phyloP scores from a whole-genome alignment of 2,797 vertebrate genomes.

The Malurus splendens region DNA sequence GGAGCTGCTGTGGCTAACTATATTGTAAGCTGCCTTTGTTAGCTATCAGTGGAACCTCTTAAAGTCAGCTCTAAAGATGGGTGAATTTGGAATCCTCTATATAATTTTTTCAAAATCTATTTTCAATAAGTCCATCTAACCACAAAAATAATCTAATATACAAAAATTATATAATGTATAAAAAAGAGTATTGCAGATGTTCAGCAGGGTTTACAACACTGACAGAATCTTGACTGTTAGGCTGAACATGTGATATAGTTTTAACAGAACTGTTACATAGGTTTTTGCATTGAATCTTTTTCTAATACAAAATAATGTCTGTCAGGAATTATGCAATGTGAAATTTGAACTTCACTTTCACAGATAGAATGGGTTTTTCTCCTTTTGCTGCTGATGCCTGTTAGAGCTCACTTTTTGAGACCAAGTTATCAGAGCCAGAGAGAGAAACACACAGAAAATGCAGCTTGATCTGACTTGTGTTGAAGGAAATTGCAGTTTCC shows the following conservation, averaged over 20 bases:
- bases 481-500: not conserved
- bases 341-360: not conserved
- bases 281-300: not conserved
- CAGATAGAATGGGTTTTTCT: fast-evolving
- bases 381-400: not conserved
- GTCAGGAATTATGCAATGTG: not conserved
- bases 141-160: not conserved
- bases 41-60: not conserved
- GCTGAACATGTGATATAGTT: not conserved
- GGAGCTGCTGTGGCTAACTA: not conserved
- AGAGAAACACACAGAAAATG: not conserved
- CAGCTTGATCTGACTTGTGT: not conserved
- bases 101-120: not conserved
- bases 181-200: not conserved
- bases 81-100: not conserved
- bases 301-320: not conserved
- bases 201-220: not conserved
- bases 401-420: not conserved
- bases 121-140: not conserved
- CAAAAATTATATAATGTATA: not conserved
- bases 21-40: not conserved
- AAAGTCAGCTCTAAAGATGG: not conserved
- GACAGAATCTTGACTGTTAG: not conserved
- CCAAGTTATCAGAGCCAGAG: not conserved
- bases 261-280: not conserved